These are phyloP conservation scores for Listronotus oregonensis DNA, from an alignment of 1,140 invertebrate genomes.

Conservation along the genomic window DNA sequence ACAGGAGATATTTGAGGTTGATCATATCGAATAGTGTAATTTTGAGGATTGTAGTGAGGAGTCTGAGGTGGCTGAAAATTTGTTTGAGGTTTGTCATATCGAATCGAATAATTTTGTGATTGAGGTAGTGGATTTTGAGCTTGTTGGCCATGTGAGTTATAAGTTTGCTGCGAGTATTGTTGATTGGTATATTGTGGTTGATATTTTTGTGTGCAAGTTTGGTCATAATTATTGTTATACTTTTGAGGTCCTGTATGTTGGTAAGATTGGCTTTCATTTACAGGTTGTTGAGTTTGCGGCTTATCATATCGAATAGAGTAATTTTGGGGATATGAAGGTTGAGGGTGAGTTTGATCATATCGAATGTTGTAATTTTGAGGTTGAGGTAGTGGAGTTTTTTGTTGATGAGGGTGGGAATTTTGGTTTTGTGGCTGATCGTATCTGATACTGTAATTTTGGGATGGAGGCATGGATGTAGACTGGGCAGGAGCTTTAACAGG, in stretches of 20 bases:
- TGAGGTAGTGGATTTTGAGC: background rate
- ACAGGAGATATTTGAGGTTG: constrained; percentile 9
- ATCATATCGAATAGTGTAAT: background rate
- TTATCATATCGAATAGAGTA: constrained; percentile 3
- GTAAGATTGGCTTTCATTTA: background rate
- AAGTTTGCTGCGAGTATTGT: background rate
- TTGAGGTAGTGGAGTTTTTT: constrained; percentile 15
- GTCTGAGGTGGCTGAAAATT: background rate
- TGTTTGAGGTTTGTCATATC: constrained; percentile 9
- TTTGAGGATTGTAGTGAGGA: background rate
- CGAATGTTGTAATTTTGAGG: constrained; percentile 25
- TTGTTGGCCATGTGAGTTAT: constrained; percentile 10
- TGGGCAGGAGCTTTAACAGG: constrained; percentile 9
- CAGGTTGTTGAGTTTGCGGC: constrained; percentile 1
- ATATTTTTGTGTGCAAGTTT: background rate
- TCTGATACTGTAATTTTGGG: constrained; percentile 22
- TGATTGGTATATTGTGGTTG: constrained; percentile 5
- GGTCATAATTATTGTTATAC: background rate
- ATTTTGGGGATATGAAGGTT: constrained; percentile 7
- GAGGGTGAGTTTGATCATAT: constrained; percentile 21
- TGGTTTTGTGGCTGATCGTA: constrained; percentile 14
- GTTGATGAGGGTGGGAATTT: constrained; percentile 1
- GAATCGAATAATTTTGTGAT: constrained; percentile 1
- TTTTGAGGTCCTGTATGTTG: background rate
- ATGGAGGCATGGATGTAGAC: constrained; percentile 2